Evolutionary conservation across 2,797 vertebrate genomes (phyloP).

Genomic region (Malurus leucopterus): DNA sequence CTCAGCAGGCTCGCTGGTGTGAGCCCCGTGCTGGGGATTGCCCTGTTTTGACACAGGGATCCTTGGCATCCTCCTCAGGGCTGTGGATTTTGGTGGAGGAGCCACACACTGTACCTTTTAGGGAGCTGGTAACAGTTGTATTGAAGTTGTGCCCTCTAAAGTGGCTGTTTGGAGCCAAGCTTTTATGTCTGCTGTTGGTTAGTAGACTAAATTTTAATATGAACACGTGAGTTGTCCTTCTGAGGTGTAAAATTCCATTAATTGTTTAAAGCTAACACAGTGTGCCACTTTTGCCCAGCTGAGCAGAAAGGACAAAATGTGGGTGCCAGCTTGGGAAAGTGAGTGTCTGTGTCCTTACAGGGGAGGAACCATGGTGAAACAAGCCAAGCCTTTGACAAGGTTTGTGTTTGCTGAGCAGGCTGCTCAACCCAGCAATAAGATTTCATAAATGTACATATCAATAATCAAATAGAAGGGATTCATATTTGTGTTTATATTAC

Average conservation of each 20-base stretch:
- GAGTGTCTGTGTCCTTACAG: not conserved
- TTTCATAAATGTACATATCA: not conserved
- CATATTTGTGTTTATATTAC: not conserved
- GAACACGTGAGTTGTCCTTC: not conserved
- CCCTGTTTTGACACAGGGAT: rapidly evolving
- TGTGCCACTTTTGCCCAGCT: not conserved
- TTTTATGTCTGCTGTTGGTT: not conserved
- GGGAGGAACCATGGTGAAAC: not conserved
- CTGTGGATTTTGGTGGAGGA: not conserved
- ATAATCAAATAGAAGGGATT: not conserved
- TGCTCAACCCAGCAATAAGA: not conserved
- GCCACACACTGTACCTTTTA: not conserved
- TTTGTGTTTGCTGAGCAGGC: not conserved
- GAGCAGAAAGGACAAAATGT: not conserved
- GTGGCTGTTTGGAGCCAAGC: not conserved
- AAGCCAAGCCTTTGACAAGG: not conserved
- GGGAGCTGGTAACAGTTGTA: not conserved
- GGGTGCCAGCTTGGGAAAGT: not conserved
- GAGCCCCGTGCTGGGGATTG: not conserved
- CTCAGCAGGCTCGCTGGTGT: not conserved
- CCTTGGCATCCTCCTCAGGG: not conserved
- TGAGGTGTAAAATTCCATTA: not conserved
- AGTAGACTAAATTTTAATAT: not conserved
- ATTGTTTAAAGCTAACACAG: not conserved
- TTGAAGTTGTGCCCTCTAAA: not conserved